Evolutionary conservation across 2,888 invertebrate species (phyloP), one percentile per base, ranked within the genome.

Genomic region (Idaea dimidiata): DNA sequence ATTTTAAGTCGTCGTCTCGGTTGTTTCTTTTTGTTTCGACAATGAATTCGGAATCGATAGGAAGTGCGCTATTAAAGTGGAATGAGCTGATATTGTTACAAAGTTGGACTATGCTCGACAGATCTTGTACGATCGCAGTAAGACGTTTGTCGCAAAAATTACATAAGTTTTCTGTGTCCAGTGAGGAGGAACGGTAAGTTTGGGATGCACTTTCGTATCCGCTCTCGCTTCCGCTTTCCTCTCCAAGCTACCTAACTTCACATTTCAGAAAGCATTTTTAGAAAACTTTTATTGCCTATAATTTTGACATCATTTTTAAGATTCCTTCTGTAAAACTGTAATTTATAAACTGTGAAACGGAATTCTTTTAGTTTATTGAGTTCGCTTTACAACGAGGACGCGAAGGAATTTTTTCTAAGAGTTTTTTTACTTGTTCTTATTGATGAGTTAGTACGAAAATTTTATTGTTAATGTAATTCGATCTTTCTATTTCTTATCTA

Each of bases 221-320:
- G 66, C 65, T 63, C 71, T 74, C 70, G 76, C 78, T 75, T 72
- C 73, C 74, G 75, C 72, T 71, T 72, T 63, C 67, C 72, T 72
- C 62, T 57, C 58, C 65, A 33, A n/a, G 17, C 33, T 32, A 14
- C 31, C 16, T 58, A 57, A 10, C 24, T 57, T 24, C 8, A 16
- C 17, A 43, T 43, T 43, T 43, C 43, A 43, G 14, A 43, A 43
- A 43, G 43, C 43, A 43, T 8, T 43, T 43, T 43, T 43, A 43
- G 14, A 88, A 88, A 90, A 88, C 83, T 90, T 90, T 89, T 88
- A 88, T 84, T 83, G 84, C 79, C 87, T 87, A 88, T 89, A 86
- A 89, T 88, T 89, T 88, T 83, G 79, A 81, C 84, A 87, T 86
- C 84, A 87, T 88, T 88, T 86, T 85, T 79, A 79, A 33, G 31